These are phyloP conservation scores for Zosterops japonicus DNA, from an alignment of 2,113 vertebrate species.

Conservation along the genomic window DNA sequence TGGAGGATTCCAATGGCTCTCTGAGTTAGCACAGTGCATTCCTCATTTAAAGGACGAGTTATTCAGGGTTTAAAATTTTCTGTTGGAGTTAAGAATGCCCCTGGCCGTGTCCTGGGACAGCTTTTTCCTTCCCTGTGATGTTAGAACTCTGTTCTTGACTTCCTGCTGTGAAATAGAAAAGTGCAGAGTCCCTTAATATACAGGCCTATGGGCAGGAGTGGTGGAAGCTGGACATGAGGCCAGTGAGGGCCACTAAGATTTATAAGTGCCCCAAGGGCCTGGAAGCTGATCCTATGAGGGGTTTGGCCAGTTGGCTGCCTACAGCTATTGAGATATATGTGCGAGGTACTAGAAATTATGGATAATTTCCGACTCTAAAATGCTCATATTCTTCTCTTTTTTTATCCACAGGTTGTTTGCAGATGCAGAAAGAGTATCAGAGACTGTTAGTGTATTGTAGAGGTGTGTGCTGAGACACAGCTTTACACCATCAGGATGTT, in stretches of 20 bases:
- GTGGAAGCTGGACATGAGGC: neutral
- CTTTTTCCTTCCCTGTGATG: neutral
- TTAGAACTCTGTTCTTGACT: neutral
- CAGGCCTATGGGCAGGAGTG: neutral
- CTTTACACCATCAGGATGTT: neutral
- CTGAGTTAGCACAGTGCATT: neutral
- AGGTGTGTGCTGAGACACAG: neutral
- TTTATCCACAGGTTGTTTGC: neutral
- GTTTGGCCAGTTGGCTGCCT: neutral
- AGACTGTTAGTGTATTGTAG: neutral
- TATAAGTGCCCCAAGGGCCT: neutral
- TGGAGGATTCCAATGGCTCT: neutral
- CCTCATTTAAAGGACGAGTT: neutral
- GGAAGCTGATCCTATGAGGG: neutral
- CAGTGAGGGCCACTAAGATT: neutral
- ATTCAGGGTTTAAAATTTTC: neutral
- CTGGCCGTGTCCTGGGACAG: neutral
- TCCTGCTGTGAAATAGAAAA: neutral
- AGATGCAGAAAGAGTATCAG: neutral
- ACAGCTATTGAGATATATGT: neutral
- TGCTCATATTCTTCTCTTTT: neutral
- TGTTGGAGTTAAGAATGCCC: neutral
- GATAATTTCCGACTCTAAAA: neutral
- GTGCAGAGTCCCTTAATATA: neutral
- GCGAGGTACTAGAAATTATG: neutral